Base-by-base conservation (phyloP, 2,888 invertebrate species). In the Microplitis manilae region DNA sequence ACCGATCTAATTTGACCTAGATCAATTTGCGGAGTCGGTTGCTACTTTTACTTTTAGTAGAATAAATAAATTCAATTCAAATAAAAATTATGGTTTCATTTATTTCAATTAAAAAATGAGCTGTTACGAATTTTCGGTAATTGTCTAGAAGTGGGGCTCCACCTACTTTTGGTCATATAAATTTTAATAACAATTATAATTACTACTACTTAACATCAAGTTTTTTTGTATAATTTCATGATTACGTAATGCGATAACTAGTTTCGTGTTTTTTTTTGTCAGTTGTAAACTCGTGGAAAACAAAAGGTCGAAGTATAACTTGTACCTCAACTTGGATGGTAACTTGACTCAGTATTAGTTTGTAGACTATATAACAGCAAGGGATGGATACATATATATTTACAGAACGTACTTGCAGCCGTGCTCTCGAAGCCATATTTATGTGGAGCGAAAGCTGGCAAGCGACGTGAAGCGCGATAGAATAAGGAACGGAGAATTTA, bases 371-470 rank as follows among this genome's bases (percentile, higher is more conserved):
- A 13, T 13, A 50, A 50, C 4, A 13, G 50, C 4, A 13, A 50
- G 50, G 50, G 50, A 50, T 30, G 4, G 0, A 30, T 30, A 30
- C 4, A 30, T 30, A 30, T 50, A 50, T 50, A 8, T 50, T 4
- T 38, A n/a, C n/a, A 38, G 65, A 17, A 30, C 50, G 41, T 50
- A 74, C 60, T 68, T 71, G 50, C 59, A 17, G 39, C 9, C 67
- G 65, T 77, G 74, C 83, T 84, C 84, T 86, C 83, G 82, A 82
- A 83, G 85, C 82, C 81, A 84, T 87, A 86, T 85, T 87, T 84
- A 85, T 84, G 85, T 81, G 83, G 80, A 79, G 80, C 77, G 76
- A 75, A 78, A 76, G 79, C 69, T 70, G 75, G 76, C 74, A 68
- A 81, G 65, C 50, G 74, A 76, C 62, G 65, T 71, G 68, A 79